A percentile compares a stretch with the other conserved stretches of the same genome.
Evolutionary conservation across 2,113 vertebrate genomes (phyloP).

Genomic region (Bubo scandiacus): DNA sequence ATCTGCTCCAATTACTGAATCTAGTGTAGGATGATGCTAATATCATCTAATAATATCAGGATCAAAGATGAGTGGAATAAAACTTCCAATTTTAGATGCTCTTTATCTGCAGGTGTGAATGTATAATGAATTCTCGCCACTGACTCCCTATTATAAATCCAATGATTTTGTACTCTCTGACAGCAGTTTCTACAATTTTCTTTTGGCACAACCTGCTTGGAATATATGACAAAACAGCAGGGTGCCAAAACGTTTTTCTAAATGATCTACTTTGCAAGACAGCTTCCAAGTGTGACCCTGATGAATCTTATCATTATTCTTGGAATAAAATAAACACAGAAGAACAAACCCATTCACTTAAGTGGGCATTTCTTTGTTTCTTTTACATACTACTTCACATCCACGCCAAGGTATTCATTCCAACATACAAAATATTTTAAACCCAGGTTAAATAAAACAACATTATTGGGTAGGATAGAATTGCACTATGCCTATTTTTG

Average conservation of each 20-base stretch:
- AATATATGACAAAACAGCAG: constrained; percentile 7
- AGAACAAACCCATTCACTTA: background rate
- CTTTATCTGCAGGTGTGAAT: constrained; percentile 70
- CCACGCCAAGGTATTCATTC: background rate
- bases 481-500: constrained; percentile 21
- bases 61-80: constrained; percentile 65
- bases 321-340: constrained; percentile 18
- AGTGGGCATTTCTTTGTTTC: background rate
- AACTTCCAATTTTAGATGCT: constrained; percentile 62
- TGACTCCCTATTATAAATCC: constrained; percentile 42
- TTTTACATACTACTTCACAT: background rate
- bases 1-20: background rate
- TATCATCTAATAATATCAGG: constrained; percentile 58
- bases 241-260: constrained; percentile 45
- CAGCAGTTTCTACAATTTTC: constrained; percentile 55
- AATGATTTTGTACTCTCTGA: constrained; percentile 37
- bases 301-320: constrained; percentile 34
- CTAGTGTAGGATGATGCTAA: constrained; percentile 50
- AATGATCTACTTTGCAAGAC: constrained; percentile 45
- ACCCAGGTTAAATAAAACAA: background rate
- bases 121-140: constrained; percentile 58
- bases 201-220: constrained; percentile 51
- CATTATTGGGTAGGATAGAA: background rate
- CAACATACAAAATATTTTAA: background rate
- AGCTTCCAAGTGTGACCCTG: constrained; percentile 53